Percentiles rank a stretch among this genome's conserved stretches.
Conservation (phyloP, 2,113 vertebrate genomes). For the Chionomys nivalis region DNA sequence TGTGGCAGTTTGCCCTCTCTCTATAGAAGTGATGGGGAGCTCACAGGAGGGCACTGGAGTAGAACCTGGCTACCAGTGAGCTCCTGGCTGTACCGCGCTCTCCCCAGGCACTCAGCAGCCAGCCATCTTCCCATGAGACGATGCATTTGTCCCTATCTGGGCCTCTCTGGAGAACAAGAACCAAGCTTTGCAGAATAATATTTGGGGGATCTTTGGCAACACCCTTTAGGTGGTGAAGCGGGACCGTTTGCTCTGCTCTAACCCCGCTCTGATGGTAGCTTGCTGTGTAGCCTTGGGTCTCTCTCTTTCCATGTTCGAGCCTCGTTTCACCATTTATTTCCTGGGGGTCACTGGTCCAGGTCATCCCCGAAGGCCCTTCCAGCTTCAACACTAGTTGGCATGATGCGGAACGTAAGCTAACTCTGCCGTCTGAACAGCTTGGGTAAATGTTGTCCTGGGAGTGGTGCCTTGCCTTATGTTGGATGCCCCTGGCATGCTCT, state of each 20-base stretch:
- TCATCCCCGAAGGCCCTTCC: not conserved
- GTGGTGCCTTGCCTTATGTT: not conserved
- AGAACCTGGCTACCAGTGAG: slow-evolving; percentile 41
- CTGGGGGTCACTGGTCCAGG: not conserved
- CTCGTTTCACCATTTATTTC: slow-evolving; percentile 14
- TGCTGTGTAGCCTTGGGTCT: not conserved
- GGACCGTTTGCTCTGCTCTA: not conserved
- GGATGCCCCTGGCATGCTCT: not conserved
- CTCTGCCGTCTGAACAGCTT: slow-evolving; percentile 5
- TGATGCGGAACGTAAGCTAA: not conserved
- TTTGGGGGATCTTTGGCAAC: slow-evolving; percentile 36
- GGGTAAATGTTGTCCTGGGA: not conserved
- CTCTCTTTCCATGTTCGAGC: not conserved
- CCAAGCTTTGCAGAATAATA: not conserved
- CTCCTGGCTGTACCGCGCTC: not conserved
- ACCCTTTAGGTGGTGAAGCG: not conserved
- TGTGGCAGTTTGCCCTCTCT: slow-evolving; percentile 48
- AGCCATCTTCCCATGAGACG: slow-evolving; percentile 9
- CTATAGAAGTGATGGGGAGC: slow-evolving; percentile 9
- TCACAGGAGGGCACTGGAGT: not conserved
- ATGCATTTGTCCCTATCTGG: not conserved
- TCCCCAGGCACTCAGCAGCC: not conserved
- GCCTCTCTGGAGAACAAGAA: slow-evolving; percentile 20
- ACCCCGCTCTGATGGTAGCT: not conserved
- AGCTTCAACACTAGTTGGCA: not conserved